Conservation (phyloP, 2,113 vertebrate genomes). For the Tupaia chinensis region DNA sequence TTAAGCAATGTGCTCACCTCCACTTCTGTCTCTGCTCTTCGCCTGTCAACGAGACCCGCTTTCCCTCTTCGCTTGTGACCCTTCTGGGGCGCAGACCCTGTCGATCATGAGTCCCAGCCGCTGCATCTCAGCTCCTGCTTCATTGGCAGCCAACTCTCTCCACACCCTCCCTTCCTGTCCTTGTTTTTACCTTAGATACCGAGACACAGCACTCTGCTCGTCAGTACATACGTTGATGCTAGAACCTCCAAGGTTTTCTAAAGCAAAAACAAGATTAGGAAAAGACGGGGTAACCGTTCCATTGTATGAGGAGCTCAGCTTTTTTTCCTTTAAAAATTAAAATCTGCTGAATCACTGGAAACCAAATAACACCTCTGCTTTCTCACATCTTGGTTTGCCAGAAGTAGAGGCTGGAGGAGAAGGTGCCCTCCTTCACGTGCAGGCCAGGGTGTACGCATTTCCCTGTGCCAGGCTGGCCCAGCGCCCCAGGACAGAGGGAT, state of each 20-base stretch:
- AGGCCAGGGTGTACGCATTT: too few species aligned
- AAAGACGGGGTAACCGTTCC: background rate
- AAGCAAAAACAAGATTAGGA: background rate
- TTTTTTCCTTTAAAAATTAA: slow-evolving; percentile 34
- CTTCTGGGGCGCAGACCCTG: background rate
- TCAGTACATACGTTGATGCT: background rate
- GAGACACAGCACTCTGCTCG: background rate
- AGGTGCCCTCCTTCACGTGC: background rate
- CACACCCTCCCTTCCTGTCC: background rate
- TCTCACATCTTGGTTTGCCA: background rate
- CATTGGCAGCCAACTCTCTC: background rate
- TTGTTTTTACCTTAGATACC: background rate
- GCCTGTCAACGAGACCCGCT: slow-evolving; percentile 14
- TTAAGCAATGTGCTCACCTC: slow-evolving; percentile 61
- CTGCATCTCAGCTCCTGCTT: background rate
- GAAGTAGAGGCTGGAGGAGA: background rate
- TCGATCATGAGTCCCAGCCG: background rate
- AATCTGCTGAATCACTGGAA: background rate
- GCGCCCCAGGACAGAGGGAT: too few species aligned
- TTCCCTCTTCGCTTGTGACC: background rate
- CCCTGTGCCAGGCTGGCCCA: too few species aligned
- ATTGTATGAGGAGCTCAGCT: background rate
- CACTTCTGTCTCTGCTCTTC: slow-evolving; percentile 45
- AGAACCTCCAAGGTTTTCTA: background rate
- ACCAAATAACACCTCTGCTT: background rate